phyloP scores from a whole-genome alignment of 1,140 invertebrate species.

The Drosophila watanabei region DNA sequence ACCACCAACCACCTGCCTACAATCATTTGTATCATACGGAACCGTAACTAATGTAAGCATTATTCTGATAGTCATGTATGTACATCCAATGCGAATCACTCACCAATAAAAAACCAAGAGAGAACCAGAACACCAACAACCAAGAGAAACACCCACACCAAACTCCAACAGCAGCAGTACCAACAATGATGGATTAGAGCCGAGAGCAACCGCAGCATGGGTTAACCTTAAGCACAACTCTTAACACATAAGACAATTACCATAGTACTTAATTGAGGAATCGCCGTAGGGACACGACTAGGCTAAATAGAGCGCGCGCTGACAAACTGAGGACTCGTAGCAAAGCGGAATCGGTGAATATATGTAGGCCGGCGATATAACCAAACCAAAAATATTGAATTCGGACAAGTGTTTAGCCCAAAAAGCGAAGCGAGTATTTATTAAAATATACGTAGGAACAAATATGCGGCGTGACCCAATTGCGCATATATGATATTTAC shows the following conservation, averaged over 20 bases:
- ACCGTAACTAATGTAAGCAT: slow-evolving; percentile 41
- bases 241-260: slow-evolving; percentile 46
- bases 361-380: background rate
- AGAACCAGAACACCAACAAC: slow-evolving; percentile 23
- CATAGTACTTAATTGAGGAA: slow-evolving; percentile 47
- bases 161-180: slow-evolving; percentile 8
- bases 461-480: background rate
- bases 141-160: slow-evolving; percentile 20
- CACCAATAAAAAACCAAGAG: slow-evolving; percentile 45
- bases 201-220: slow-evolving; percentile 24
- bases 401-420: slow-evolving; percentile 13
- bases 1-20: slow-evolving; percentile 83
- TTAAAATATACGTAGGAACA: slow-evolving; percentile 20
- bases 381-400: slow-evolving; percentile 36
- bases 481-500: slow-evolving; percentile 15
- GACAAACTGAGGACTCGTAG: slow-evolving; percentile 12
- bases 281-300: background rate
- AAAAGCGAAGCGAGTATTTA: slow-evolving; percentile 25
- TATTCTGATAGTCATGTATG: slow-evolving; percentile 42
- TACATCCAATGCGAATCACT: slow-evolving; percentile 48
- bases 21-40: slow-evolving; percentile 79
- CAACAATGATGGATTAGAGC: background rate
- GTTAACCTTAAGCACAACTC: slow-evolving; percentile 61
- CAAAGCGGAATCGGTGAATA: slow-evolving; percentile 17
- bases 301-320: slow-evolving; percentile 6